Conservation (phyloP, 1,140 invertebrate genomes). For the Sinonovacula constricta region DNA sequence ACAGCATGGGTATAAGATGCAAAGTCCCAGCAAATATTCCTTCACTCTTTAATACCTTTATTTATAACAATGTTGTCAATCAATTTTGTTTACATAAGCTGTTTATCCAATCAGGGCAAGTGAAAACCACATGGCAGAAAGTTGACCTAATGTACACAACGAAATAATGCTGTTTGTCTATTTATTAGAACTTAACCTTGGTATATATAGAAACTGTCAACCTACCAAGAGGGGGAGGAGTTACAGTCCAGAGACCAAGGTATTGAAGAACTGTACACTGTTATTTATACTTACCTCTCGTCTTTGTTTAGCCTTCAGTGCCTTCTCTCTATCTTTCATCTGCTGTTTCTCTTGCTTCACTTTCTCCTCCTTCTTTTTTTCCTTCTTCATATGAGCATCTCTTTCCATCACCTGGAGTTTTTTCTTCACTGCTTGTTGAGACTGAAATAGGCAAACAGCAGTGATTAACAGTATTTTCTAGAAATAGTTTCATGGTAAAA, state of each 20-base stretch:
- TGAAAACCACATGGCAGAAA: too few relatives aligned
- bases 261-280: neutral
- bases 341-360: constrained; percentile 63
- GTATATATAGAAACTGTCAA: neutral
- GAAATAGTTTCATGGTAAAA: neutral
- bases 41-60: too few relatives aligned
- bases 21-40: too few relatives aligned
- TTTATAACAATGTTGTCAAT: too few relatives aligned
- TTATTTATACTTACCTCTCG: constrained; percentile 60
- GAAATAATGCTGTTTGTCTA: neutral
- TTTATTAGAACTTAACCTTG: neutral
- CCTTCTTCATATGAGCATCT: constrained; percentile 59
- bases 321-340: constrained; percentile 62
- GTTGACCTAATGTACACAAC: too few relatives aligned
- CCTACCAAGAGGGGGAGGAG: neutral
- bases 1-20: too few relatives aligned
- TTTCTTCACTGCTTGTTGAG: constrained; percentile 66
- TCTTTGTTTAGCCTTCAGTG: constrained; percentile 64
- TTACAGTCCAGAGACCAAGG: neutral
- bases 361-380: constrained; percentile 60
- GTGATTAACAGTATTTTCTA: constrained; percentile 3
- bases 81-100: too few relatives aligned
- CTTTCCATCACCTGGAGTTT: constrained; percentile 65
- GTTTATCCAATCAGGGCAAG: too few relatives aligned
- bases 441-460: constrained; percentile 35